These are phyloP conservation scores for Apamea epomidion DNA, from an alignment of 2,888 invertebrate genomes.

Conservation along the genomic window DNA sequence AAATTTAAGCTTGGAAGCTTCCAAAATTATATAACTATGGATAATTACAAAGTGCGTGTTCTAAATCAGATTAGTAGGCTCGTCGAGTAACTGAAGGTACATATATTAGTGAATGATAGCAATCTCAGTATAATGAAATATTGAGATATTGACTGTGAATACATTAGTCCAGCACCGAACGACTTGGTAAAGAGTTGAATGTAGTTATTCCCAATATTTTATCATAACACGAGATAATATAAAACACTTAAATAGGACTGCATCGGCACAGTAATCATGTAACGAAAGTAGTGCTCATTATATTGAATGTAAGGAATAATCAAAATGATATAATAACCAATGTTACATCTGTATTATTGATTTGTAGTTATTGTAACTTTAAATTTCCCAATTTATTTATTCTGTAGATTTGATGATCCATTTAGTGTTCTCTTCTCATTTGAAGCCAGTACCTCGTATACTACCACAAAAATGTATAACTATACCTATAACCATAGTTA, in stretches of 20 bases:
- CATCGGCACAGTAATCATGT: slow-evolving; percentile 70
- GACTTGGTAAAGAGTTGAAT: slow-evolving; percentile 54
- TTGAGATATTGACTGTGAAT: slow-evolving; percentile 51
- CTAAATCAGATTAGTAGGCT: slow-evolving; percentile 51
- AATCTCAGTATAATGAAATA: slow-evolving; percentile 51
- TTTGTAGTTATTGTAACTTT: slow-evolving; percentile 44
- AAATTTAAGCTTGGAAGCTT: slow-evolving; percentile 62
- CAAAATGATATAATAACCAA: slow-evolving; percentile 55
- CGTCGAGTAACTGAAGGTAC: slow-evolving; percentile 39
- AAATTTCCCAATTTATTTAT: slow-evolving; percentile 20
- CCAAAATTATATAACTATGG: slow-evolving; percentile 55
- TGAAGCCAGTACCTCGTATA: slow-evolving; percentile 38
- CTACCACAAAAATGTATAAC: neutral
- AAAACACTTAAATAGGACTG: slow-evolving; percentile 68
- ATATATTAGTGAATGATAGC: slow-evolving; percentile 43
- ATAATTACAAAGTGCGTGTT: slow-evolving; percentile 51
- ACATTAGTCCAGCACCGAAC: slow-evolving; percentile 48
- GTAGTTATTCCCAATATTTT: slow-evolving; percentile 61
- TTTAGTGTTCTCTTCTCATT: slow-evolving; percentile 3
- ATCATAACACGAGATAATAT: slow-evolving; percentile 57
- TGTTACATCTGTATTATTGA: slow-evolving; percentile 47
- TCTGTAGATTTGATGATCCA: slow-evolving; percentile 9
- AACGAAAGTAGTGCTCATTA: slow-evolving; percentile 68
- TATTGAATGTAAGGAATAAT: slow-evolving; percentile 64
- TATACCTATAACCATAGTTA: neutral